phyloP scores from a whole-genome alignment of 2,797 vertebrate species.

The Xerus rutilus region DNA sequence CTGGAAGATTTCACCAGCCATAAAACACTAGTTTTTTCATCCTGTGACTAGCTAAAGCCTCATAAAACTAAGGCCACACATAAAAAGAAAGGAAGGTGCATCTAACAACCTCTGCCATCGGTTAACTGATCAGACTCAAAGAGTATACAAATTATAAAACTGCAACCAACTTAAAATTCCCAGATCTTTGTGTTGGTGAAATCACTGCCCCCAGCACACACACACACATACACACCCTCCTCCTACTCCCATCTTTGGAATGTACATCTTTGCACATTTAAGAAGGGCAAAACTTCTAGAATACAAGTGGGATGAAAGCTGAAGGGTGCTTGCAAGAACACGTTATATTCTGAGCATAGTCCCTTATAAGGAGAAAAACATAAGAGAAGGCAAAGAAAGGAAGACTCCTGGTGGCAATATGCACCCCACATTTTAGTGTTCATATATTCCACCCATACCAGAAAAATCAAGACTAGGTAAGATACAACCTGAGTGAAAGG shows the following conservation, averaged over 20 bases:
- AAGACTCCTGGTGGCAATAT: background rate
- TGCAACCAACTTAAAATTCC: background rate
- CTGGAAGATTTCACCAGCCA: background rate
- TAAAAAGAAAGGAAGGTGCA: background rate
- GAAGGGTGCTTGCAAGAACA: background rate
- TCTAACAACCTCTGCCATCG: background rate
- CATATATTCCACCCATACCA: background rate
- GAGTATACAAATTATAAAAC: background rate
- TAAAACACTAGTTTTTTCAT: background rate
- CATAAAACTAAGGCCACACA: background rate
- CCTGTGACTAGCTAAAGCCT: background rate
- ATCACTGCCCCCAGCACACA: background rate
- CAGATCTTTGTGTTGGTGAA: background rate
- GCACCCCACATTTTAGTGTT: background rate
- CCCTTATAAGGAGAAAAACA: background rate
- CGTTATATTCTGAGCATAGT: background rate
- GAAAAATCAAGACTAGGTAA: background rate
- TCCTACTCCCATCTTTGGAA: background rate
- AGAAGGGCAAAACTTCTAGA: background rate
- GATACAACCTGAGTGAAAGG: background rate
- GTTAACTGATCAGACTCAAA: background rate
- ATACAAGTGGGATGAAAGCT: conserved; percentile 8
- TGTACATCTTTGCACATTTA: background rate
- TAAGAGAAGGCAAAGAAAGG: background rate
- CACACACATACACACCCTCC: background rate